phyloP scores from a whole-genome alignment of 2,113 vertebrate genomes.

The Atherinomorus stipes region DNA sequence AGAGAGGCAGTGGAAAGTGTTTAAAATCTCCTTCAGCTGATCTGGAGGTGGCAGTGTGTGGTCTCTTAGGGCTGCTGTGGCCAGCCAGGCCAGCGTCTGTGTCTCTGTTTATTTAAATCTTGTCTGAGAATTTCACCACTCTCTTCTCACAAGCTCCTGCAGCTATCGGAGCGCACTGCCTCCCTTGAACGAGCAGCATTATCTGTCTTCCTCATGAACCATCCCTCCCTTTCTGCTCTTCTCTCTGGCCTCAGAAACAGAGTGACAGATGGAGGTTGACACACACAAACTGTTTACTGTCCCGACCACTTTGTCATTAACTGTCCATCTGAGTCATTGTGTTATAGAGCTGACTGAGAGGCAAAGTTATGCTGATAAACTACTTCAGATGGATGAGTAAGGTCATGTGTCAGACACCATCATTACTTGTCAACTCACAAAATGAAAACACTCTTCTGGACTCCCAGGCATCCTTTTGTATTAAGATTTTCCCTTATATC shows the following conservation, averaged over 20 bases:
- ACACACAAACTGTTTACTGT: slow-evolving; percentile 33
- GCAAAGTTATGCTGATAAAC: slow-evolving; percentile 32
- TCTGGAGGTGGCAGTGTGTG: slow-evolving; percentile 59
- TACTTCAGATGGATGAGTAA: slow-evolving; percentile 9
- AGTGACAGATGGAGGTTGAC: slow-evolving; percentile 50
- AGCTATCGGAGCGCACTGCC: slow-evolving; percentile 29
- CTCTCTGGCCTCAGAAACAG: neutral
- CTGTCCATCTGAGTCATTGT: slow-evolving; percentile 34
- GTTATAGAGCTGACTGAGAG: slow-evolving; percentile 5
- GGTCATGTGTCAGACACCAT: slow-evolving; percentile 15
- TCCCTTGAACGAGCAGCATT: neutral
- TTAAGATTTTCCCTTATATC: no score
- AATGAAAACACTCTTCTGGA: slow-evolving; percentile 6
- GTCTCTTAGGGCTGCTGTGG: slow-evolving; percentile 28
- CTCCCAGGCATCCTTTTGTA: neutral
- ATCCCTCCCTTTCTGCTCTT: slow-evolving; percentile 19
- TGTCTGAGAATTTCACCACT: slow-evolving; percentile 80
- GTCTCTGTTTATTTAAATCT: slow-evolving; percentile 80
- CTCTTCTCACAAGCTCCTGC: slow-evolving; percentile 45
- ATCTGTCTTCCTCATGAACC: neutral
- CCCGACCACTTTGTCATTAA: slow-evolving; percentile 29
- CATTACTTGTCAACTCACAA: slow-evolving; percentile 26
- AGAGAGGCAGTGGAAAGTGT: slow-evolving; percentile 1
- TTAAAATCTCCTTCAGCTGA: slow-evolving; percentile 17
- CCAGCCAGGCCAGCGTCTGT: slow-evolving; percentile 56